A percentile compares a stretch with the other conserved stretches of the same genome.
Evolutionary conservation across 2,888 invertebrate species (phyloP).

Genomic region (Diaphora mendica): DNA sequence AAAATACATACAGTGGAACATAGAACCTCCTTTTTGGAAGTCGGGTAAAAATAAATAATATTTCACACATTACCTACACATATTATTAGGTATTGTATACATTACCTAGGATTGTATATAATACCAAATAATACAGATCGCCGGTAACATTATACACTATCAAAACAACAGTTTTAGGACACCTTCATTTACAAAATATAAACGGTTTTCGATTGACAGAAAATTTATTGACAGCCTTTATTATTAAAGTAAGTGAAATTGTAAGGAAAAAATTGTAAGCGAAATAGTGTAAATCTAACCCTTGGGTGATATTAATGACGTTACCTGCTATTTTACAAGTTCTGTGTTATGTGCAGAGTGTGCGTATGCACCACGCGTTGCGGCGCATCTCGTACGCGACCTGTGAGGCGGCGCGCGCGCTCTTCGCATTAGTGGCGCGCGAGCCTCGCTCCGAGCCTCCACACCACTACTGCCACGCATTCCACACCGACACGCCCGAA

Average conservation of each 20-base stretch:
- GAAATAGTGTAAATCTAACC: no score
- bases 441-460: slow-evolving; percentile 86
- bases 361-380: slow-evolving; percentile 94
- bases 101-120: no score
- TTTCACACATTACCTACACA: no score
- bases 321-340: slow-evolving; percentile 44
- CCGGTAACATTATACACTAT: no score
- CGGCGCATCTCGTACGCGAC: slow-evolving; percentile 95
- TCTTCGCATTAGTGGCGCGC: slow-evolving; percentile 91
- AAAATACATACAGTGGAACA: no score
- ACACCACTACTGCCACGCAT: slow-evolving; percentile 94
- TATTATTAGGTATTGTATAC: no score
- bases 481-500: slow-evolving; percentile 90
- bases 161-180: no score
- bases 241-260: not conserved
- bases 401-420: slow-evolving; percentile 92
- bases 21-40: no score
- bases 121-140: no score
- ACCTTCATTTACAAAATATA: not conserved
- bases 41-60: no score
- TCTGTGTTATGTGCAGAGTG: slow-evolving; percentile 84
- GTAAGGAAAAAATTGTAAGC: not conserved
- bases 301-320: no score
- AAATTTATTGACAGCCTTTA: not conserved
- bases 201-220: not conserved